phyloP scores from a whole-genome alignment of 2,888 invertebrate genomes.

The Dendrolimus pini region DNA sequence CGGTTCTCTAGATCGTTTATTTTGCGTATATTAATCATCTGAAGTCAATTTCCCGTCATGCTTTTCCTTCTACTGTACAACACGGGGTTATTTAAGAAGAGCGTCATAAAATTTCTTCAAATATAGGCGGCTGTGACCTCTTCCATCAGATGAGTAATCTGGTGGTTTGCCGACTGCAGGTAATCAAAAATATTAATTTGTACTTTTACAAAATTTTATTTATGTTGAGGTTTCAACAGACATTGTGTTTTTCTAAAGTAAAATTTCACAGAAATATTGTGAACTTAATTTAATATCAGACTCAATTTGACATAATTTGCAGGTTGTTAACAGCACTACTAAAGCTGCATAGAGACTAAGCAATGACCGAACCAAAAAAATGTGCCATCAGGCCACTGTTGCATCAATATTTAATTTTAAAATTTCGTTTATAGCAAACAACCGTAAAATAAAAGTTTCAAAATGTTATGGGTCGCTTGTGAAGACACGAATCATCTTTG shows the following conservation, averaged over 20 bases:
- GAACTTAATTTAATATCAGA: constrained; percentile 11
- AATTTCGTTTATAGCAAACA: constrained; percentile 24
- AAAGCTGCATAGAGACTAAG: background rate
- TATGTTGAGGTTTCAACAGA: constrained; percentile 10
- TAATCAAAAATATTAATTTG: too few relatives aligned
- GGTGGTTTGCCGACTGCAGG: too few relatives aligned
- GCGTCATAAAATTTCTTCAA: too few relatives aligned
- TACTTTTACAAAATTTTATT: background rate
- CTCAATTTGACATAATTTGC: constrained; percentile 19
- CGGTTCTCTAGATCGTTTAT: too few relatives aligned
- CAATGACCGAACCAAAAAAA: constrained; percentile 2
- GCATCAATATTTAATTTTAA: constrained; percentile 25
- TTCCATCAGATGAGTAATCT: too few relatives aligned
- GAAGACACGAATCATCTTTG: constrained; percentile 33
- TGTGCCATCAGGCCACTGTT: constrained; percentile 13
- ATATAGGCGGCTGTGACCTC: too few relatives aligned
- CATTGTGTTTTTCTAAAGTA: constrained; percentile 12
- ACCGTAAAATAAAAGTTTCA: constrained; percentile 36
- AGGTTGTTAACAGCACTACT: background rate
- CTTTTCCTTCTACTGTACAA: too few relatives aligned
- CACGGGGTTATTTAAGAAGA: too few relatives aligned
- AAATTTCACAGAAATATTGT: background rate
- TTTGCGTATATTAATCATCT: too few relatives aligned
- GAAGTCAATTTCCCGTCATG: too few relatives aligned
- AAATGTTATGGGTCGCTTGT: constrained; percentile 32